phyloP scores from a whole-genome alignment of 2,797 vertebrate species.

The Jordanella pulchra region DNA sequence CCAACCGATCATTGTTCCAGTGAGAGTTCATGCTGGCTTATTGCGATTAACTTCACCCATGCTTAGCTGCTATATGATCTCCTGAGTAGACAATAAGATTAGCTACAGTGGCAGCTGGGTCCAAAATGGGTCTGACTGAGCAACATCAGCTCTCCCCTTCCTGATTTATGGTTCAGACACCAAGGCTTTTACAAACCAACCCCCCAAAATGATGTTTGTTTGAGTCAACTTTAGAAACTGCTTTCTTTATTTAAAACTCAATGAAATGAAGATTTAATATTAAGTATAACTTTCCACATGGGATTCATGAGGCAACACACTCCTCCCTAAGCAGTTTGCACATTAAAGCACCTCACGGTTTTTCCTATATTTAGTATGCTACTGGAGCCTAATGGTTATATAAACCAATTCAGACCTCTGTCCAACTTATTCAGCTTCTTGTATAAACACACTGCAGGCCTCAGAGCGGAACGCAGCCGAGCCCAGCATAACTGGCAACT shows the following conservation, averaged over 20 bases:
- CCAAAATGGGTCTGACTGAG: neutral
- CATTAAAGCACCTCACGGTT: neutral
- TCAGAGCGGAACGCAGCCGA: slow-evolving; percentile 16
- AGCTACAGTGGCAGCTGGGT: slow-evolving; percentile 34
- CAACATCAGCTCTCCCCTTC: slow-evolving; percentile 50
- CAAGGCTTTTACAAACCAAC: slow-evolving; percentile 22
- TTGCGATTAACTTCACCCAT: slow-evolving; percentile 53
- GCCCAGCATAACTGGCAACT: slow-evolving; percentile 51
- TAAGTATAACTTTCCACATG: neutral
- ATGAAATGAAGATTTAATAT: neutral
- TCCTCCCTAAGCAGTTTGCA: slow-evolving; percentile 17
- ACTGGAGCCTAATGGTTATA: slow-evolving; percentile 29
- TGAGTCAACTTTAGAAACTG: slow-evolving; percentile 18
- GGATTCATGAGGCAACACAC: neutral
- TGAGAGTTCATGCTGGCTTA: slow-evolving; percentile 57
- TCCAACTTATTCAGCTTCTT: slow-evolving; percentile 39
- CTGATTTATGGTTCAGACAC: slow-evolving; percentile 46
- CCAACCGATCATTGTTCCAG: slow-evolving; percentile 29
- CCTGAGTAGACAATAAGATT: slow-evolving; percentile 58
- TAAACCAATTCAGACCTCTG: slow-evolving; percentile 41
- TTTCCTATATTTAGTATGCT: slow-evolving; percentile 30
- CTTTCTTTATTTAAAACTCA: slow-evolving; percentile 7
- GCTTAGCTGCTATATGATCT: slow-evolving; percentile 53
- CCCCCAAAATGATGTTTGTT: slow-evolving; percentile 28
- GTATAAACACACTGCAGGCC: slow-evolving; percentile 44